Conservation (phyloP, 1,140 invertebrate species). For the Potamilus streckersoni region DNA sequence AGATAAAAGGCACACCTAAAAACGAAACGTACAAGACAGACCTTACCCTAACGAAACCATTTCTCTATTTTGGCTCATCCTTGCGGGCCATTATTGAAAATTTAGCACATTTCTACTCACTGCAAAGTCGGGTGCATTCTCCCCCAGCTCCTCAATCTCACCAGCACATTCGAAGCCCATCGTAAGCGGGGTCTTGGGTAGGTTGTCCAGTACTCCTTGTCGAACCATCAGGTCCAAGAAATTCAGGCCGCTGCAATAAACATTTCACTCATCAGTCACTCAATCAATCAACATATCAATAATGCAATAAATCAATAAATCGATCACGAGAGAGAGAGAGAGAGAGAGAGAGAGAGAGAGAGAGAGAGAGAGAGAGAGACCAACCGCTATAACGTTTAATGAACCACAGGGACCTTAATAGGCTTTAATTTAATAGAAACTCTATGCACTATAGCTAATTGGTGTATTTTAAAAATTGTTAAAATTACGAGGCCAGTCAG, state of each 20-base stretch:
- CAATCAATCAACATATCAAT: slow-evolving; percentile 9
- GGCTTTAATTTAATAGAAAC: too few species aligned
- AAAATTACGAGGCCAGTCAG: too few species aligned
- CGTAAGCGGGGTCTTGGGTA: slow-evolving; percentile 87
- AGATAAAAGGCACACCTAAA: background rate
- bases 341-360: slow-evolving; percentile 23
- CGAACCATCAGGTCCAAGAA: slow-evolving; percentile 83
- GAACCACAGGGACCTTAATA: background rate
- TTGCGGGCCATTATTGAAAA: background rate
- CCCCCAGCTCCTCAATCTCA: slow-evolving; percentile 83
- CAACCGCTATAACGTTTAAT: slow-evolving; percentile 3
- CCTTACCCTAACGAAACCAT: background rate
- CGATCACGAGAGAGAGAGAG: slow-evolving; percentile 19
- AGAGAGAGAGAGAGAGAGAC: background rate
- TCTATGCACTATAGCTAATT: too few species aligned
- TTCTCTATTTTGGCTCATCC: background rate
- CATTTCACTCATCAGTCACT: background rate
- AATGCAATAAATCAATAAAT: slow-evolving; percentile 8
- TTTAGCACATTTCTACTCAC: slow-evolving; percentile 68
- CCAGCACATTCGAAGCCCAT: slow-evolving; percentile 90
- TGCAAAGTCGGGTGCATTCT: slow-evolving; percentile 85
- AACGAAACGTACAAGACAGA: background rate
- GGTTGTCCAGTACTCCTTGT: slow-evolving; percentile 85
- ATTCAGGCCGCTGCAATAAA: slow-evolving; percentile 67
- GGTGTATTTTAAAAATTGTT: too few species aligned